These are phyloP conservation scores for Leptobrachium ailaonicum DNA, from an alignment of 2,113 vertebrate genomes.

Conservation along the genomic window DNA sequence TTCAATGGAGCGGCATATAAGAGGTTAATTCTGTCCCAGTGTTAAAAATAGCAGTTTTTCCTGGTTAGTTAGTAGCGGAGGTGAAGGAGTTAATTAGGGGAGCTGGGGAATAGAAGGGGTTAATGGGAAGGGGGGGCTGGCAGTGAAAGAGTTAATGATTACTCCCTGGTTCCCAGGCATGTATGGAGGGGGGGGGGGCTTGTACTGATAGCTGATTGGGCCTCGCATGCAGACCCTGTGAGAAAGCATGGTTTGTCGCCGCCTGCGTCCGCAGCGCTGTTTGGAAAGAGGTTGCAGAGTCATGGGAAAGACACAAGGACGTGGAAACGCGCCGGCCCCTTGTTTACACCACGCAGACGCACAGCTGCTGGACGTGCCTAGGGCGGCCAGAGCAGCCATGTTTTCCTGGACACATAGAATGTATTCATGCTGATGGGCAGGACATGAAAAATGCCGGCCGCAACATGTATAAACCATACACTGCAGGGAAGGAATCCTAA, in stretches of 20 bases:
- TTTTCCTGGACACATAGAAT: too few species aligned
- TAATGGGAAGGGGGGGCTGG: not conserved
- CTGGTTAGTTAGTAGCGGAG: too few species aligned
- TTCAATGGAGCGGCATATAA: too few species aligned
- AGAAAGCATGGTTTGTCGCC: constrained; percentile 77
- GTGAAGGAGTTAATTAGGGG: constrained; percentile 22
- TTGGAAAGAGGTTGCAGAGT: constrained; percentile 86
- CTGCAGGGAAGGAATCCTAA: too few species aligned
- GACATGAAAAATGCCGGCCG: too few species aligned
- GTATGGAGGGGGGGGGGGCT: constrained; percentile 32
- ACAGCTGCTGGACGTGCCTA: constrained; percentile 56
- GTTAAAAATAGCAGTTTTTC: too few species aligned
- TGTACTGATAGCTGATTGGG: constrained; percentile 58
- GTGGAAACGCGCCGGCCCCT: constrained; percentile 65
- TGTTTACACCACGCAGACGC: constrained; percentile 65
- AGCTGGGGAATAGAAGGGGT: constrained; percentile 66
- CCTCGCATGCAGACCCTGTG: constrained; percentile 71
- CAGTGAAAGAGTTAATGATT: constrained; percentile 1
- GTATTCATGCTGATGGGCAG: too few species aligned
- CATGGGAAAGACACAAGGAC: constrained; percentile 79
- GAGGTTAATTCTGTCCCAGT: too few species aligned
- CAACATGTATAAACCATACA: too few species aligned
- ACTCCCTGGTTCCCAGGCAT: constrained; percentile 49
- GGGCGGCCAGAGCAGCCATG: too few species aligned
- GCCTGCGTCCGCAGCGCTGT: constrained; percentile 70